phyloP scores from a whole-genome alignment of 1,140 invertebrate genomes.

The Drosophila tsacasi region DNA sequence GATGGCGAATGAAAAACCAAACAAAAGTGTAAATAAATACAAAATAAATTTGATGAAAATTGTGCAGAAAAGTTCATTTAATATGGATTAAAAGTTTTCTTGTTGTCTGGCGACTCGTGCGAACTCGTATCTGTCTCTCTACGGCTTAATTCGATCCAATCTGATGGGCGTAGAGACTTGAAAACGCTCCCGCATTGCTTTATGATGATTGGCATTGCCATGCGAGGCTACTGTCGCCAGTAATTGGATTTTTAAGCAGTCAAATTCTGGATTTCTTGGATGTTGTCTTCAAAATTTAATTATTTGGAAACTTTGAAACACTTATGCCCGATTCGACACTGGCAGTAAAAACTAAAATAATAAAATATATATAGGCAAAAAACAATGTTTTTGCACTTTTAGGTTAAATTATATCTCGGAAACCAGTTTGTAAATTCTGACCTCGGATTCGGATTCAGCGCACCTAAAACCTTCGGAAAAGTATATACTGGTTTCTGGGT shows the following conservation, averaged over 20 bases:
- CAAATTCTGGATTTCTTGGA: conserved; percentile 40
- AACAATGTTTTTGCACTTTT: too few species aligned
- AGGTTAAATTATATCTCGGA: too few species aligned
- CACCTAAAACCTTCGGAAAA: too few species aligned
- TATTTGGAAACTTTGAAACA: conserved; percentile 60
- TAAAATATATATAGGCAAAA: too few species aligned
- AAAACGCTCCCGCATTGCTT: conserved; percentile 35
- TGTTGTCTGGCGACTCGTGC: conserved; percentile 37
- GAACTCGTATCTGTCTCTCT: conserved; percentile 29
- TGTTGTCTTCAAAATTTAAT: conserved; percentile 55
- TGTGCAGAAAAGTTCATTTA: conserved; percentile 72
- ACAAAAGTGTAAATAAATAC: conserved; percentile 74
- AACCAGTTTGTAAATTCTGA: too few species aligned
- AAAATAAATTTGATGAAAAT: conserved; percentile 77
- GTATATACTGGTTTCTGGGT: too few species aligned
- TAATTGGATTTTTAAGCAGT: conserved; percentile 66
- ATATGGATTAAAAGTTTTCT: conserved; percentile 75
- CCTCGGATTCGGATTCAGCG: too few species aligned
- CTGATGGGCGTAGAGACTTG: conserved; percentile 52
- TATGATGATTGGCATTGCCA: conserved; percentile 64
- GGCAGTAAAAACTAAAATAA: neutral
- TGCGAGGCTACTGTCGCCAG: conserved; percentile 35
- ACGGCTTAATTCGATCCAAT: conserved; percentile 64
- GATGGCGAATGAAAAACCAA: conserved; percentile 50
- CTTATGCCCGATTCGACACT: conserved; percentile 32